Evolutionary conservation across 1,140 invertebrate genomes (phyloP).

Genomic region (Battus philenor): DNA sequence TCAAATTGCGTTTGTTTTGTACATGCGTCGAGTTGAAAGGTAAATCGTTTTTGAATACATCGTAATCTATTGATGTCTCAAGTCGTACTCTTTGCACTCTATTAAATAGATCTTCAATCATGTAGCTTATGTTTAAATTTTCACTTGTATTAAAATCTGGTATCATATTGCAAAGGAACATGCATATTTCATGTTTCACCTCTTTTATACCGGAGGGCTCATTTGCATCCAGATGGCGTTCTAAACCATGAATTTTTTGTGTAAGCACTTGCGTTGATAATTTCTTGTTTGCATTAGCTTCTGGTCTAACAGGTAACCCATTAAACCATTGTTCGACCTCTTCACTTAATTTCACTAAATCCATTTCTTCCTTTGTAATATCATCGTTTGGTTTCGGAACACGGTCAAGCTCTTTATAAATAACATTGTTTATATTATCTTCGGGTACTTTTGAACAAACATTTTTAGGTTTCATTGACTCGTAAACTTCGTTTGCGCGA

Average conservation of each 20-base stretch:
- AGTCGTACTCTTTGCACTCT: background rate
- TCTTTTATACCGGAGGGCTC: background rate
- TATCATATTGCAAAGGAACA: constrained; percentile 2
- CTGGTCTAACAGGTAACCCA: constrained; percentile 1
- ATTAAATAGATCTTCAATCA: constrained; percentile 6
- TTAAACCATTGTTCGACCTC: constrained; percentile 7
- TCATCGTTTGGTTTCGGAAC: constrained; percentile 9
- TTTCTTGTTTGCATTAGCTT: background rate
- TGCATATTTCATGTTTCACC: constrained; percentile 10
- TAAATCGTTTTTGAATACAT: constrained; percentile 2
- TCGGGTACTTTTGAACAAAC: background rate
- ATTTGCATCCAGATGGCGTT: background rate
- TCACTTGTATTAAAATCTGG: background rate
- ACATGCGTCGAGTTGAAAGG: constrained; percentile 3
- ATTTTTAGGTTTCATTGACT: background rate
- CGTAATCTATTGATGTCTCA: constrained; percentile 3
- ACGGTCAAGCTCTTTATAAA: background rate
- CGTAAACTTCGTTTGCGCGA: constrained; percentile 7
- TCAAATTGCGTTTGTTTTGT: background rate
- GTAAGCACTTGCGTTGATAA: constrained; percentile 1
- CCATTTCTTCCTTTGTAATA: constrained; percentile 8
- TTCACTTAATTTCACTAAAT: constrained; percentile 7
- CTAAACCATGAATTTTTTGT: constrained; percentile 3
- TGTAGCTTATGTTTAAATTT: constrained; percentile 8
- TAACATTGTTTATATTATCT: background rate